Base-by-base conservation (phyloP, 2,797 vertebrate genomes). In the Anguilla obscura region DNA sequence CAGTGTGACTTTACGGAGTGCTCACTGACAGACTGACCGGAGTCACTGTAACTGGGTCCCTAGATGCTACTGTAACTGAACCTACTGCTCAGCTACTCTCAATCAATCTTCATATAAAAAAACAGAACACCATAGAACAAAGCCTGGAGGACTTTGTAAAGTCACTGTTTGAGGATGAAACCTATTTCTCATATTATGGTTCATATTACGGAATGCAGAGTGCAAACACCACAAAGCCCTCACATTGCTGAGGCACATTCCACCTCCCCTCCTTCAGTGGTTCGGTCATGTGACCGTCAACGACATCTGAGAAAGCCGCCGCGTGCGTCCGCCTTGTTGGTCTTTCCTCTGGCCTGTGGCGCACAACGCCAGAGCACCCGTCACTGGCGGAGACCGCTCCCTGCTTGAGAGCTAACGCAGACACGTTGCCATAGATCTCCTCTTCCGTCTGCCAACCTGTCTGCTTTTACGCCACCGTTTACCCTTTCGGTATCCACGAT, bases 201-300 rank as follows among this genome's bases (percentile, higher is more conserved):
- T 96, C 96, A 96, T 96, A 96, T 96, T 96, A 95, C 93, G 95
- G 96, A 96, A 96, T 95, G 94, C 95, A 96, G 95, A 96, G 96
- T 97, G 96, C 93, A 95, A 94, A 87, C 90, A 45, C 60, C 40
- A 86, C 95, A 36, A 74, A 94, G 95, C 94, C 91, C 52, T 33
- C 85, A 87, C 71, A 87, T 87, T 83, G 4, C 82, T 63, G 8
- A 71, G 30, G 40, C 33, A 16, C 74, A 79, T 63, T 87, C 12
- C 40, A 74, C 89, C 71, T 69, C 74, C 40, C 83, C 36, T 89
- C 88, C 89, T 88, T 92, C 91, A 93, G 92, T 93, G 92, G 91
- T 92, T 91, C 89, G 89, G 66, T 84, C 56, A 87, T 56, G 66
- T 71, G 85, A 86, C 86, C 76, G 84, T 86, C 88, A 88, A 86